Percentiles rank a stretch among this genome's conserved stretches.
These are phyloP conservation scores for Phodopus roborovskii DNA, from an alignment of 2,113 vertebrate species.

Conservation along the genomic window DNA sequence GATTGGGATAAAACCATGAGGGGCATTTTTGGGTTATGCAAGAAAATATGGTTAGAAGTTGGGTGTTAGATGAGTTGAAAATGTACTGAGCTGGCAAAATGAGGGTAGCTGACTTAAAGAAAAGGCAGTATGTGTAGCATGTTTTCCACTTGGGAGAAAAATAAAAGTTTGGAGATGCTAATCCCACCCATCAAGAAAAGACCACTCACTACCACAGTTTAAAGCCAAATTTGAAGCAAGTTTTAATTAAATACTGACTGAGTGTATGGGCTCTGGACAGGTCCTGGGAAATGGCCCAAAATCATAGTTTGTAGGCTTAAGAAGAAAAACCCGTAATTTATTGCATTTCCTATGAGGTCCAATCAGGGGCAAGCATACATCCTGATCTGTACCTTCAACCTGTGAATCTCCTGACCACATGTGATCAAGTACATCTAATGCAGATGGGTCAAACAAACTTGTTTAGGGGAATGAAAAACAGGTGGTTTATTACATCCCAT, in stretches of 20 bases:
- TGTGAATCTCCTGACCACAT: not conserved
- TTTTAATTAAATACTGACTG: not conserved
- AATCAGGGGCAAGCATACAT: not conserved
- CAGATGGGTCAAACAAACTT: not conserved
- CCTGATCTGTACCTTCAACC: not conserved
- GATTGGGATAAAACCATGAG: slow-evolving; percentile 45
- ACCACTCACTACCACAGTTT: not conserved
- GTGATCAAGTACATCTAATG: not conserved
- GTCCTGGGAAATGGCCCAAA: not conserved
- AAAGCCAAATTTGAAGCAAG: not conserved
- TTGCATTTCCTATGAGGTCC: not conserved
- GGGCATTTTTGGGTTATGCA: slow-evolving; percentile 54
- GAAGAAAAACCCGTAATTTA: not conserved
- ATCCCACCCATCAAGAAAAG: not conserved
- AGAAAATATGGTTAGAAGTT: not conserved
- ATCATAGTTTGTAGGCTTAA: not conserved
- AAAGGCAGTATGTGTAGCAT: not conserved
- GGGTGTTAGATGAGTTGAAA: slow-evolving; percentile 45
- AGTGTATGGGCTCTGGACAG: not conserved
- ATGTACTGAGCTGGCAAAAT: slow-evolving; percentile 58
- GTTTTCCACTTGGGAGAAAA: slow-evolving; percentile 48
- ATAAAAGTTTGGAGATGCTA: not conserved
- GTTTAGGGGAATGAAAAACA: not conserved
- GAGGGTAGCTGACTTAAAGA: slow-evolving; percentile 36
- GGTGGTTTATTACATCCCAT: not conserved